phyloP scores from a whole-genome alignment of 2,888 invertebrate genomes.

The Agonopterix subpropinquella region DNA sequence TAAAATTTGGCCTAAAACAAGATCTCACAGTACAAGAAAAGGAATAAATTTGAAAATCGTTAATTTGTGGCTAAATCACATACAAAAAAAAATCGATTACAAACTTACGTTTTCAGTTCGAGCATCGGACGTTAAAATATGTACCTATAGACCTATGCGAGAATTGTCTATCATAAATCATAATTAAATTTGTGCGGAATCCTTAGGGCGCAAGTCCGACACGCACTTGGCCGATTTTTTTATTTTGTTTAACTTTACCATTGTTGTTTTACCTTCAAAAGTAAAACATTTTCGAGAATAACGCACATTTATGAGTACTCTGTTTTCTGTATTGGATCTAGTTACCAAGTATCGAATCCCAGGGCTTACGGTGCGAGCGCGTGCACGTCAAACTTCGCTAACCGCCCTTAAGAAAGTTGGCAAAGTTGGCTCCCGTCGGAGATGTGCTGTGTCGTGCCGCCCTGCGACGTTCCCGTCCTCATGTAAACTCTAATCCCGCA shows the following conservation, averaged over 20 bases:
- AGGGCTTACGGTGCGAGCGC: slow-evolving; percentile 64
- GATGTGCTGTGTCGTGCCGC: slow-evolving; percentile 54
- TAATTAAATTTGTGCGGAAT: too few relatives aligned
- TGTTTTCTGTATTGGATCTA: slow-evolving; percentile 48
- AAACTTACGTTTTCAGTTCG: too few relatives aligned
- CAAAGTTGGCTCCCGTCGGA: slow-evolving; percentile 63
- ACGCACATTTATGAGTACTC: slow-evolving; percentile 26
- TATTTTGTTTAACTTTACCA: neutral
- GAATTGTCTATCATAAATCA: too few relatives aligned
- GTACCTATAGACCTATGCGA: too few relatives aligned
- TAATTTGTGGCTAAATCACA: too few relatives aligned
- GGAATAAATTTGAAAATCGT: too few relatives aligned
- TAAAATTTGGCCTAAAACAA: too few relatives aligned
- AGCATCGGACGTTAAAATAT: too few relatives aligned
- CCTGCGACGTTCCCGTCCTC: slow-evolving; percentile 49
- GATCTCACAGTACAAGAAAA: too few relatives aligned
- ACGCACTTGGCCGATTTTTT: too few relatives aligned
- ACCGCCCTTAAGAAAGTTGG: slow-evolving; percentile 72
- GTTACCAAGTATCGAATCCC: slow-evolving; percentile 65
- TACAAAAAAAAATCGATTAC: too few relatives aligned
- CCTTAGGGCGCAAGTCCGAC: too few relatives aligned
- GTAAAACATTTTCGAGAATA: neutral
- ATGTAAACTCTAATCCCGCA: slow-evolving; percentile 69
- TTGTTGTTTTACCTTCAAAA: neutral
- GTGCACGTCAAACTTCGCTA: slow-evolving; percentile 71